These are phyloP conservation scores for Glareola pratincola DNA, from an alignment of 2,113 vertebrate species.

Conservation along the genomic window DNA sequence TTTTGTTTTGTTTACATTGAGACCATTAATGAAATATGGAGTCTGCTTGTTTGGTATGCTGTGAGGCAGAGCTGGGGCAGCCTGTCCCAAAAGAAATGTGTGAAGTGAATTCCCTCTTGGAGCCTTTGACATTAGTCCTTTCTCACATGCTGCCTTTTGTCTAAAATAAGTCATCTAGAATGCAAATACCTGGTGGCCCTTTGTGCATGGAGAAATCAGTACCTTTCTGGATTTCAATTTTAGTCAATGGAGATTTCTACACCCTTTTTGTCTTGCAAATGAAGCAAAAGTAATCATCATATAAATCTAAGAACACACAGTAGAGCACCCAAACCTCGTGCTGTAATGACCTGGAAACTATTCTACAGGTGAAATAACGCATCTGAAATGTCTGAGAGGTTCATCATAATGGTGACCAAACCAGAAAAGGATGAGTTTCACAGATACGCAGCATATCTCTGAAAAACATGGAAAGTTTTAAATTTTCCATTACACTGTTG, in stretches of 20 bases:
- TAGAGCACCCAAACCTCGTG: not conserved
- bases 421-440: not conserved
- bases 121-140: not conserved
- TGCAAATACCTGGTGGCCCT: not conserved
- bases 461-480: not conserved
- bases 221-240: not conserved
- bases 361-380: not conserved
- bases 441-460: not conserved
- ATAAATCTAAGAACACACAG: not conserved
- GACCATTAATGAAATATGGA: not conserved
- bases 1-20: not conserved
- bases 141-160: not conserved
- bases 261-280: not conserved
- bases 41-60: not conserved
- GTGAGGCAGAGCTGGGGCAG: not conserved
- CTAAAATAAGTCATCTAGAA: not conserved
- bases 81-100: not conserved
- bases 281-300: not conserved
- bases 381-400: not conserved
- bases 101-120: not conserved
- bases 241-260: not conserved
- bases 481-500: not conserved
- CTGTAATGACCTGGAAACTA: not conserved
- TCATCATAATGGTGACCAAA: not conserved
- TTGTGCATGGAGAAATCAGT: not conserved